Conservation (phyloP, 1,140 invertebrate species). For the Thaumetopoea pityocampa region DNA sequence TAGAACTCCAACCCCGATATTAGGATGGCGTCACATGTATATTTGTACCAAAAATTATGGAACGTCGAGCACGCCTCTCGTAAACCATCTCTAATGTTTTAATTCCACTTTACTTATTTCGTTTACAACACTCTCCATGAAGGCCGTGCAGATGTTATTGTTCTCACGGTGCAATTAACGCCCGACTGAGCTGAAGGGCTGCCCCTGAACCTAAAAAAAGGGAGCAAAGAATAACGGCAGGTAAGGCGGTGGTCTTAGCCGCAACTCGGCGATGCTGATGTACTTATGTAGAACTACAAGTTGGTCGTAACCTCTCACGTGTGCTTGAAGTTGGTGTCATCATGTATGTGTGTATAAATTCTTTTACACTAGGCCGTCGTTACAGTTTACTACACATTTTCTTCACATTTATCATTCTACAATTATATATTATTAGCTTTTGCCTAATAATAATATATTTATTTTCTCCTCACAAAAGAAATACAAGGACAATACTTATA, state of each 20-base stretch:
- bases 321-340: too few species aligned
- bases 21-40: too few species aligned
- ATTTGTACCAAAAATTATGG: slow-evolving; percentile 13
- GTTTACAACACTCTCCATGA: slow-evolving; percentile 30
- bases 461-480: too few species aligned
- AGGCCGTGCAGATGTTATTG: slow-evolving; percentile 44
- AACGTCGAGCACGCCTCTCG: slow-evolving; percentile 16
- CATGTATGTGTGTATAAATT: too few species aligned
- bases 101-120: slow-evolving; percentile 30
- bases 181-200: slow-evolving; percentile 53
- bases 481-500: too few species aligned
- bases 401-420: too few species aligned
- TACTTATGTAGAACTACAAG: too few species aligned
- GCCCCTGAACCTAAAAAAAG: slow-evolving; percentile 51
- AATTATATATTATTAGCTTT: too few species aligned
- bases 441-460: too few species aligned
- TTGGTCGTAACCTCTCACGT: slow-evolving; percentile 5
- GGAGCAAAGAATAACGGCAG: slow-evolving; percentile 51
- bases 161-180: slow-evolving; percentile 69
- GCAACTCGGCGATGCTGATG: slow-evolving; percentile 39
- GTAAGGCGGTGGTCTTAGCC: slow-evolving; percentile 45
- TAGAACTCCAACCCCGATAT: too few species aligned
- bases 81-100: slow-evolving; percentile 27
- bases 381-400: too few species aligned
- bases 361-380: too few species aligned